A percentile compares a stretch with the other conserved stretches of the same genome.
Conservation (phyloP, 2,797 vertebrate species). For the Adelosebastes latens region DNA sequence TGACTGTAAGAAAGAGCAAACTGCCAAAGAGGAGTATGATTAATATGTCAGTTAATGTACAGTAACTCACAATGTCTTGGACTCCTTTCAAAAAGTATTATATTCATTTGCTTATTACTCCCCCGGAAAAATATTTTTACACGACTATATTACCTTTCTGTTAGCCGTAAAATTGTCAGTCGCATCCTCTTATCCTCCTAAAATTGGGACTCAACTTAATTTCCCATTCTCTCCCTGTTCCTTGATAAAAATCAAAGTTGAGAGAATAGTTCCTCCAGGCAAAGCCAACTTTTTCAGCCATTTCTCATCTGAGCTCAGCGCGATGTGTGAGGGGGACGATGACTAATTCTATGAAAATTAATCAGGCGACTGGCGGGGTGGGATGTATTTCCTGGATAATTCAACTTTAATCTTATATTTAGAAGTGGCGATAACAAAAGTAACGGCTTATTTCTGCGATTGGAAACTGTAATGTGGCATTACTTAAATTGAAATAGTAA, state of each 20-base stretch:
- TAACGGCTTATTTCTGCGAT: conserved; percentile 49
- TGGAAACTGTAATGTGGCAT: conserved; percentile 54
- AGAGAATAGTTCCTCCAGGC: conserved; percentile 64
- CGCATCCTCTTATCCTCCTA: conserved; percentile 48
- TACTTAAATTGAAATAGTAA: conserved; percentile 63
- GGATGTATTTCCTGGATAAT: conserved; percentile 56
- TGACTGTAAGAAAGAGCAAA: not conserved
- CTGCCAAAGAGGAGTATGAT: conserved; percentile 30
- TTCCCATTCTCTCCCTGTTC: conserved; percentile 35
- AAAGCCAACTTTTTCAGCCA: conserved; percentile 52
- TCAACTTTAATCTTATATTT: conserved; percentile 67
- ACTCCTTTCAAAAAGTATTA: conserved; percentile 31
- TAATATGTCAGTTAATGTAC: conserved; percentile 31
- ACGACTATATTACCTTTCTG: conserved; percentile 37
- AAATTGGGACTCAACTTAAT: conserved; percentile 63
- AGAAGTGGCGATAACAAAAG: conserved; percentile 57
- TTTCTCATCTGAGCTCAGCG: conserved; percentile 47
- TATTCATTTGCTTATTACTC: conserved; percentile 49
- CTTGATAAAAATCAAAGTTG: conserved; percentile 68
- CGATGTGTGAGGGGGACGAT: conserved; percentile 31
- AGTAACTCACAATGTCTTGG: conserved; percentile 41
- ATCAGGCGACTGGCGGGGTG: conserved; percentile 36
- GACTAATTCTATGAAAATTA: conserved; percentile 74
- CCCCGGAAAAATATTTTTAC: conserved; percentile 23
- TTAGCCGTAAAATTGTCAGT: conserved; percentile 50